Evolutionary conservation across 2,113 vertebrate genomes (phyloP), one percentile per base, ranked within the genome.

Genomic region (Oceanites oceanicus): DNA sequence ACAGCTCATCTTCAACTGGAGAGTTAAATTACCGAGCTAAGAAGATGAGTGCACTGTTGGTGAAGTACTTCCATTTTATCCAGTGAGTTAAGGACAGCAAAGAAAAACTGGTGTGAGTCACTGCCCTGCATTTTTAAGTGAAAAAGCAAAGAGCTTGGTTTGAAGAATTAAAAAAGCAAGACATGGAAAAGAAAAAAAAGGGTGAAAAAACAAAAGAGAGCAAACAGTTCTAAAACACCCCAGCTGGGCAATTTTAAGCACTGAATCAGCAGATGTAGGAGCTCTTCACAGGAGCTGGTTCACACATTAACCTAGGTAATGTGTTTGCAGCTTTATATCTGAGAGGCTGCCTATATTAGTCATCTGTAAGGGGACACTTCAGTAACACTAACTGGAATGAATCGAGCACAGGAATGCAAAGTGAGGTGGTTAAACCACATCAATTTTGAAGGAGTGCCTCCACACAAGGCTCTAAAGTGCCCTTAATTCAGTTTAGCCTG

Each of bases 401-500:
- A 80, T 6, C 7, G 40, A 93, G 93, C 74, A 3, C 56, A 80
- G 95, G 96, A 96, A 96, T 67, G 75, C 82, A 86, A 67, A 88
- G 81, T 5, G 9, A 62, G 50, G 20, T 59, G 75, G 90, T 88
- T 62, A 76, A 90, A 92, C 92, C 78, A 55, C 93, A 92, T 70
- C 81, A 83, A 2, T 47, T 92, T 56, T 44, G 81, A 86, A 96
- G 90, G 38, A 88, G 44, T 32, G 78, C 92, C 78, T 95, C 85
- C 34, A 23, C 53, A 23, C 70, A 30, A 47, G 85, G 90, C 85
- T 92, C 77, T 77, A 0, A 83, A 95, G 90, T 27, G 42, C 59
- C 76, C 90, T 94, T 77, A 90, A 90, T 94, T 96, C 96, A 94
- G 93, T 96, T 93, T 55, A 93, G 86, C 67, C 92, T 2, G 58